Conservation (phyloP, 2,888 invertebrate genomes). For the Torymus aiolomorphi region DNA sequence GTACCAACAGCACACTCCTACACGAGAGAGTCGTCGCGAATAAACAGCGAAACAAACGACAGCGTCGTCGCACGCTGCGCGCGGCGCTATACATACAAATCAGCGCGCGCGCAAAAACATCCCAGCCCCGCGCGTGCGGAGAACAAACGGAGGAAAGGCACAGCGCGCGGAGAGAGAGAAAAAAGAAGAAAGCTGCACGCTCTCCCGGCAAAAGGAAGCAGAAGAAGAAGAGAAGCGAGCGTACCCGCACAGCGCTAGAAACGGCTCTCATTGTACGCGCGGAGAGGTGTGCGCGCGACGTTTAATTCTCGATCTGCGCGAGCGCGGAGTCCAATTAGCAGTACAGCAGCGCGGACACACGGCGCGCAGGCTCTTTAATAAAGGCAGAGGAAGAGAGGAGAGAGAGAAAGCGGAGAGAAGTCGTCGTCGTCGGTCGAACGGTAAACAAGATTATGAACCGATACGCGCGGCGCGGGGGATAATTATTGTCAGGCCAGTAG, state of each 20-base stretch:
- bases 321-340: slow-evolving; percentile 19
- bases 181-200: not conserved
- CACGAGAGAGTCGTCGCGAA: no score
- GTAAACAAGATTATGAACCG: slow-evolving; percentile 45
- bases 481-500: slow-evolving; percentile 18
- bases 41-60: no score
- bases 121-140: not conserved
- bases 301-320: slow-evolving; percentile 25
- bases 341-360: slow-evolving; percentile 15
- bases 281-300: slow-evolving; percentile 5
- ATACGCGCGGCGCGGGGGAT: slow-evolving; percentile 24
- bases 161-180: not conserved
- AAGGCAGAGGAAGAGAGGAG: not conserved
- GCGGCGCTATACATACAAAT: not conserved
- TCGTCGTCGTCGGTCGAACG: not conserved
- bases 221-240: not conserved
- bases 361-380: slow-evolving; percentile 5
- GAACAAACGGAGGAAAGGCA: slow-evolving; percentile 1
- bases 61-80: no score
- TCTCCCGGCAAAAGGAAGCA: not conserved
- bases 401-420: not conserved
- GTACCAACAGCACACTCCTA: no score
- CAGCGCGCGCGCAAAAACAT: no score
- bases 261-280: not conserved
- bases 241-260: slow-evolving; percentile 3